A percentile compares a stretch with the other conserved stretches of the same genome.
Evolutionary conservation across 2,113 vertebrate species (phyloP).

Genomic region (Thryonomys swinderianus): DNA sequence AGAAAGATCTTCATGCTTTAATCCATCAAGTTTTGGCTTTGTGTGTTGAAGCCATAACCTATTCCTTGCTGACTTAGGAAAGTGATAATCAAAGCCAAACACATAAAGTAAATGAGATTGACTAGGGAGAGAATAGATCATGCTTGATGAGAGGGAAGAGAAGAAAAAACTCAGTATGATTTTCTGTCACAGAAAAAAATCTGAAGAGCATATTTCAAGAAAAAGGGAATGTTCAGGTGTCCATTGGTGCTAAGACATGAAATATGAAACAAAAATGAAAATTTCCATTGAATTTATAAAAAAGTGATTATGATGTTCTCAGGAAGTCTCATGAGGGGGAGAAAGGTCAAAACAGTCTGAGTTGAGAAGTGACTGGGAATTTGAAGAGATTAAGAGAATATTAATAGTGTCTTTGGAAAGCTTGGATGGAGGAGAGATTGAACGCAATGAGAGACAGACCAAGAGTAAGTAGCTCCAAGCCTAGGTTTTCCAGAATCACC

Average conservation of each 20-base stretch:
- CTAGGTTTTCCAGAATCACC: background rate
- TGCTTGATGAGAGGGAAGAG: conserved; percentile 6
- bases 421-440: background rate
- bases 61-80: background rate
- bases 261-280: conserved; percentile 29
- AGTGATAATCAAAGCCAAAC: background rate
- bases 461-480: background rate
- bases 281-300: conserved; percentile 12
- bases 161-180: background rate
- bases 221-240: conserved; percentile 2
- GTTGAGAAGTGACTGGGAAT: background rate
- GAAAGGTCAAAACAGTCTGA: background rate
- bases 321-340: background rate
- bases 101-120: background rate
- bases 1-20: background rate
- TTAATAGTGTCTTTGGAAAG: conserved; percentile 23
- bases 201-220: background rate
- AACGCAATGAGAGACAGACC: background rate
- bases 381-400: conserved; percentile 11
- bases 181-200: conserved; percentile 1
- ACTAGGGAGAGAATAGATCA: background rate
- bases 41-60: background rate
- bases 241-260: background rate
- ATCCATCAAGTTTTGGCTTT: background rate
- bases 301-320: conserved; percentile 21